Conservation (phyloP, 2,113 vertebrate species). For the Brevimyrus niger region DNA sequence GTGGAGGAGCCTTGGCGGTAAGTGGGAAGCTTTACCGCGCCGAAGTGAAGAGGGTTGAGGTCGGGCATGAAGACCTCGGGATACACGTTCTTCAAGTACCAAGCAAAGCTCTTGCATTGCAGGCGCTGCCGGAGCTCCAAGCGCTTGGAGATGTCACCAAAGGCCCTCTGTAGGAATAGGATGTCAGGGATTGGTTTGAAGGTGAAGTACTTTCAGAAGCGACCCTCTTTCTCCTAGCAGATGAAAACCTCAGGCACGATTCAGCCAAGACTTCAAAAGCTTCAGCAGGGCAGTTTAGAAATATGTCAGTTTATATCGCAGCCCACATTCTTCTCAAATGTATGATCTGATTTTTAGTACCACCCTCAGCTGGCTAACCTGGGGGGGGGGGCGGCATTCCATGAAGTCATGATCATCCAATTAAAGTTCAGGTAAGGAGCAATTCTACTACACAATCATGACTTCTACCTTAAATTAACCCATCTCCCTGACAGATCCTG, state of each 20-base stretch:
- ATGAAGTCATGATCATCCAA: background rate
- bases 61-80: conserved; percentile 93
- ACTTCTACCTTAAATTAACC: background rate
- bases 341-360: background rate
- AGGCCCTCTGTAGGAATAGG: conserved; percentile 66
- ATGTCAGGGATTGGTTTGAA: conserved; percentile 2
- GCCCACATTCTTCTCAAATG: background rate
- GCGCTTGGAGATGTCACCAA: conserved; percentile 82
- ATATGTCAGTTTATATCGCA: background rate
- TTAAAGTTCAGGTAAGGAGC: background rate
- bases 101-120: conserved; percentile 92
- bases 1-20: background rate
- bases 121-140: conserved; percentile 72
- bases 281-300: background rate
- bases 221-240: background rate
- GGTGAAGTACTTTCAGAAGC: background rate
- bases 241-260: background rate
- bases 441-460: background rate
- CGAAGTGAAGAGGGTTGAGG: conserved; percentile 80
- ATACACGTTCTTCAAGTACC: conserved; percentile 91
- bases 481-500: background rate
- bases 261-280: background rate
- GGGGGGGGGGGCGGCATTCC: background rate
- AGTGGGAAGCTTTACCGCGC: conserved; percentile 61
- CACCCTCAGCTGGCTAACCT: background rate